Evolutionary conservation across 2,888 invertebrate genomes (phyloP), one percentile per base, ranked within the genome.

Genomic region (Oasisia sp.): DNA sequence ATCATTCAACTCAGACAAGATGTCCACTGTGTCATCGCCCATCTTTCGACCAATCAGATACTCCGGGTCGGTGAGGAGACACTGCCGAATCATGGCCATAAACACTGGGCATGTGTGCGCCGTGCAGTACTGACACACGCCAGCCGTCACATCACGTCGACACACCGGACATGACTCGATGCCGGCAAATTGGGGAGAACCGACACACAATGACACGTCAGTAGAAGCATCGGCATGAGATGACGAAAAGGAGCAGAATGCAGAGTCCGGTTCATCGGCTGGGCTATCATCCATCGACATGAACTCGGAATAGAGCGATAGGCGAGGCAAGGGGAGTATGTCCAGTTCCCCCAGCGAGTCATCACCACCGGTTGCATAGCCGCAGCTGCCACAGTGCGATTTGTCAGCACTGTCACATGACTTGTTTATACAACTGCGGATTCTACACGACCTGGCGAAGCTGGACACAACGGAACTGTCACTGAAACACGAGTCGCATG

Each of bases 341-440:
- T 74, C 74, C 27, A 74, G 27, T 27, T 74, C 74, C 74, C 74
- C n/a, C 1, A 74, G n/a, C 27, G 74, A 74, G 27, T 74, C 74
- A 27, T 74, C 74, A 5, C 74, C 74, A 5, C 74, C 74, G 4
- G 74, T 74, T 27, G 27, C 27, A 74, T 74, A 74, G 74, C 74
- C 74, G 27, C 74, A 27, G n/a, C 74, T 74, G 56, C 56, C 19
- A n/a, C 74, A 7, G 19, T 74, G 27, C 27, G 74, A 74, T 74
- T 74, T 74, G 74, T 74, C 27, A 74, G 74, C 74, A 19, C 74
- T 74, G 74, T 74, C 74, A 74, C 74, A 74, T 74, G 74, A 74
- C 74, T 74, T 74, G 27, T 74, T 74, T 19, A 50, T 50, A 50
- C 50, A 14, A 50, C 50, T 50, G 50, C 50, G 50, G 50, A 74